phyloP scores from a whole-genome alignment of 2,113 vertebrate genomes.

The Astatotilapia flaviijosephi region DNA sequence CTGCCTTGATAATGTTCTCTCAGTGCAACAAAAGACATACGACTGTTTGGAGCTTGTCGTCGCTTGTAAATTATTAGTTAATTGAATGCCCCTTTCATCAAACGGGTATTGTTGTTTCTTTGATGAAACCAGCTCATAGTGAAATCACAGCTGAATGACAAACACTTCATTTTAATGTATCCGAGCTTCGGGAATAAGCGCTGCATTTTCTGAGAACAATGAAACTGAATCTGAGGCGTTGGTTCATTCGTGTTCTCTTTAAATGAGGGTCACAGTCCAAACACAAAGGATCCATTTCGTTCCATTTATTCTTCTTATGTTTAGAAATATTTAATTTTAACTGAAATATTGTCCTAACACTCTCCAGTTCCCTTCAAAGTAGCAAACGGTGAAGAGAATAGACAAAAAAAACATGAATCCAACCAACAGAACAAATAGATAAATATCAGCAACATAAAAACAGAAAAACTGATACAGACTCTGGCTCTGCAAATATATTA shows the following conservation, averaged over 20 bases:
- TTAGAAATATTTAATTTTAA: not conserved
- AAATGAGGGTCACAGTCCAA: not conserved
- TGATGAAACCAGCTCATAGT: not conserved
- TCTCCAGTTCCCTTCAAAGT: rapidly evolving
- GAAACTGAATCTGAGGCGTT: not conserved
- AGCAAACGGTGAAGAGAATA: not conserved
- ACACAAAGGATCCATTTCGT: not conserved
- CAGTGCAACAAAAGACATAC: not conserved
- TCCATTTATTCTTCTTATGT: not conserved
- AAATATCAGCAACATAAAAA: not conserved
- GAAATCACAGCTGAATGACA: not conserved
- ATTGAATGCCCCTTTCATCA: not conserved
- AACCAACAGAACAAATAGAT: not conserved
- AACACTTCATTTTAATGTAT: not conserved
- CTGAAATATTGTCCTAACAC: not conserved
- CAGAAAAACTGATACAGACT: rapidly evolving
- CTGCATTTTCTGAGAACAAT: not conserved
- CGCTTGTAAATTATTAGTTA: not conserved
- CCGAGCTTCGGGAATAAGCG: not conserved
- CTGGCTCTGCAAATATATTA: not conserved
- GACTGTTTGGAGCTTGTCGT: not conserved
- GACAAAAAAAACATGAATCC: not conserved
- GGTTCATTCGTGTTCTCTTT: not conserved
- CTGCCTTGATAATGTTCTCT: not conserved
- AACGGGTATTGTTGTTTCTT: not conserved